Base-by-base conservation (phyloP, 2,113 vertebrate genomes). In the Erpornis zantholeuca region DNA sequence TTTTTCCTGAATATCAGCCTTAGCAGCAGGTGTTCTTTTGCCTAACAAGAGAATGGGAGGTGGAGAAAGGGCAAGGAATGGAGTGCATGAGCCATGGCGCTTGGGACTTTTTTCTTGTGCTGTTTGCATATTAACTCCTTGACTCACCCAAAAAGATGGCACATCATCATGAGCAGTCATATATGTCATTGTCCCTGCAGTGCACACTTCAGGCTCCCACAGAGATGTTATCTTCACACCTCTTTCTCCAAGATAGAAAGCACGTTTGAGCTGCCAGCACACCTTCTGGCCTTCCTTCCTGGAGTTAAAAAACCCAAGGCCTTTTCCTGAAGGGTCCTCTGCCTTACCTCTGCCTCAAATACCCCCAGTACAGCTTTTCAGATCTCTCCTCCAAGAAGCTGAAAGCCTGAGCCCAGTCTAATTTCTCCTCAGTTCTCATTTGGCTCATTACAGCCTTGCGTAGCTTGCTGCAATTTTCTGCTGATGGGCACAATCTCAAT, bases 391-490 rank as follows among this genome's bases (percentile, higher is more conserved):
- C 33, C 42, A 60, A 83, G 69, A 86, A 92, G 50, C 63, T 49
- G 44, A 87, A 93, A 66, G 44, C 84, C 60, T 20, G 22, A 95
- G 35, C 60, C 38, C 65, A 35, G 12, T 33, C 64, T 64, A 81
- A 81, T 78, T 90, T 95, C 47, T 88, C 38, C 64, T 86, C 2
- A 10, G 80, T 94, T 87, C 85, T 90, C 88, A 94, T 95, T 90
- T 96, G 90, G 47, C 76, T 93, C 82, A 88, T 97, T 95, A 95
- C 22, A 84, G 72, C 72, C 83, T 64, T 94, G 83, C 88, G 1
- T 19, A 91, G 72, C 94, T 92, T 88, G 83, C 65, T 96, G 92
- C 80, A 93, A 78, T 88, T 92, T 96, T 92, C 86, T 95, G 96
- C 96, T 97, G 94, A 96, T 93, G 47, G 82, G n/a, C 94, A 60